Base-by-base conservation (phyloP, 2,113 vertebrate species). In the Balaeniceps rex region DNA sequence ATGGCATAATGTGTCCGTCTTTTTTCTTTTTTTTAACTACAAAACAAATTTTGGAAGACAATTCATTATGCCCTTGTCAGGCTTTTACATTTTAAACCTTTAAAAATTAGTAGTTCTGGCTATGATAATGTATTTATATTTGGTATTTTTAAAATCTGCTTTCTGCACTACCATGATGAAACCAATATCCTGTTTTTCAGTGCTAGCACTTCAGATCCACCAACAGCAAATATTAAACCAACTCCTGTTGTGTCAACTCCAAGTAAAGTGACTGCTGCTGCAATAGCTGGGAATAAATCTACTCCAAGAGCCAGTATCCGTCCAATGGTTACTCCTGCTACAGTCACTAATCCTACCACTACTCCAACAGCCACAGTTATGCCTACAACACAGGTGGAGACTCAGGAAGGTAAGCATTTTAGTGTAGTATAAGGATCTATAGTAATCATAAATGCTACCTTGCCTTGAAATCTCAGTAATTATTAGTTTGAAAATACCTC, bases 331-430 rank as follows among this genome's bases (percentile, higher is more conserved):
- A 99, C 99, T 49, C 99, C 99, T 69, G 99, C 99, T 10, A 98
- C 99, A 7, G 99, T 99, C 23, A 99, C 99, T 69, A 99, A 99
- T 22, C 99, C 99, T 47, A 98, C 98, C 51, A 98, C 98, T 17
- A 99, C 99, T 15, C 99, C 99, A 57, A 99, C 99, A 11, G 99
- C 99, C 47, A 99, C 99, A 1, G 99, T 99, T 83, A 99, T 99
- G 99, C 99, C 99, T 47, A 99, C 99, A 51, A 99, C 99, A 31
- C 99, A 99, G 87, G 99, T 99, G 97, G 99, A 99, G 91, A 99
- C 98, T 12, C 99, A 99, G 83, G 99, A 99, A 98, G 99, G 99
- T 99, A 91, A 88, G 97, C 64, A 14, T 46, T 87, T n/a, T 63
- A 66, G 28, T 76, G 12, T 15, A 47, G 21, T 34, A 0, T 28